These are phyloP conservation scores for Coenonympha arcania DNA, from an alignment of 2,888 invertebrate species.

Conservation along the genomic window DNA sequence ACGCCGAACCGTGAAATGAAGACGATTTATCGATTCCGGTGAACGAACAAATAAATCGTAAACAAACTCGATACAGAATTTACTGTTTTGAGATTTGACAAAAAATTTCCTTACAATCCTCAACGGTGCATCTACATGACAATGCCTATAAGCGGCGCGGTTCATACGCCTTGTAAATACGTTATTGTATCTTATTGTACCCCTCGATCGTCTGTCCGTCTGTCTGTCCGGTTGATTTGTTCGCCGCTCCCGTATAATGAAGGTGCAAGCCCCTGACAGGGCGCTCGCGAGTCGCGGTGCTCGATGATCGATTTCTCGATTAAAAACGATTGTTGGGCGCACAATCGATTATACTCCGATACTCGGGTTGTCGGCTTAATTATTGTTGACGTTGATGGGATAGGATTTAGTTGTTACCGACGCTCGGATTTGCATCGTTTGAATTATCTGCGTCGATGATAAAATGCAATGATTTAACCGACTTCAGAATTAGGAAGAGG, in stretches of 20 bases:
- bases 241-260: slow-evolving; percentile 62
- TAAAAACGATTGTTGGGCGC: slow-evolving; percentile 48
- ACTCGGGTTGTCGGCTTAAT: slow-evolving; percentile 40
- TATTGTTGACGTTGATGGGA: slow-evolving; percentile 37
- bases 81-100: slow-evolving; percentile 23
- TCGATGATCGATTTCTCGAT: slow-evolving; percentile 54
- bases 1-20: slow-evolving; percentile 8
- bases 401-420: slow-evolving; percentile 21
- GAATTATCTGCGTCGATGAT: no score
- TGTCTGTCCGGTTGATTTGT: slow-evolving; percentile 58
- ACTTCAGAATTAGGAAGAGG: no score
- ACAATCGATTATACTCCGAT: slow-evolving; percentile 44
- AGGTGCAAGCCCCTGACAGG: slow-evolving; percentile 51
- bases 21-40: slow-evolving; percentile 9
- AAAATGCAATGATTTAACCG: no score
- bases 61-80: slow-evolving; percentile 22
- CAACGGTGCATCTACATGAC: slow-evolving; percentile 25
- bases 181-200: slow-evolving; percentile 46
- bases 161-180: slow-evolving; percentile 56
- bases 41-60: slow-evolving; percentile 22
- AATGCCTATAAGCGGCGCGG: slow-evolving; percentile 37
- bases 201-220: slow-evolving; percentile 53
- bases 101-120: slow-evolving; percentile 26
- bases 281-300: slow-evolving; percentile 41
- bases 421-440: slow-evolving; percentile 2